Conservation (phyloP, 2,113 vertebrate species). For the Microtus montanus region DNA sequence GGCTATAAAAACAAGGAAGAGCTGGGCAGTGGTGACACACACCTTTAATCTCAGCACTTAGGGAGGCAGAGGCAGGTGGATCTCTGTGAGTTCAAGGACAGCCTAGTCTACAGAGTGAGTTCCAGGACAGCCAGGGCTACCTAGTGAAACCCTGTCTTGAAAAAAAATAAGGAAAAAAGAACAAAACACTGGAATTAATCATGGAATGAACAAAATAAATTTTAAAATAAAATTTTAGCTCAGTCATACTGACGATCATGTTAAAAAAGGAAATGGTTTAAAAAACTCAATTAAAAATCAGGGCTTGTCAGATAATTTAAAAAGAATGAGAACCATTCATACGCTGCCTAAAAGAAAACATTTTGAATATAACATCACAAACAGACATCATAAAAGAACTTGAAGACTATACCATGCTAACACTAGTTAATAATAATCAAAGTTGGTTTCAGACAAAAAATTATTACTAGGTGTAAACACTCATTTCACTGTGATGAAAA, state of each 20-base stretch:
- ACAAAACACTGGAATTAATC: background rate
- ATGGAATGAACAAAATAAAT: background rate
- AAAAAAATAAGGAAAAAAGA: background rate
- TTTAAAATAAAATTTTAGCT: background rate
- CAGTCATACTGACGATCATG: background rate
- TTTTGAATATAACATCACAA: slow-evolving; percentile 22
- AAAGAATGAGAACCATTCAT: background rate
- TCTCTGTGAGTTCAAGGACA: background rate
- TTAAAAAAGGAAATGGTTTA: slow-evolving; percentile 9
- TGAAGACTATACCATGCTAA: background rate
- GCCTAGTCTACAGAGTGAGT: background rate
- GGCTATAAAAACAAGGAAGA: background rate
- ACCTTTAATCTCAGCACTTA: background rate
- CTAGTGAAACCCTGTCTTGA: background rate
- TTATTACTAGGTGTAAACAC: background rate
- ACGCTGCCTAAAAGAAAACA: background rate
- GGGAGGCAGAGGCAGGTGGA: background rate
- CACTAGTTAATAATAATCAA: background rate
- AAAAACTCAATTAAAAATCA: slow-evolving; percentile 11
- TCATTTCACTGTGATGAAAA: slow-evolving; percentile 17
- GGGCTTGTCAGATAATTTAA: background rate
- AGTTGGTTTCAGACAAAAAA: slow-evolving; percentile 8
- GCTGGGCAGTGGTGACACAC: accelerated
- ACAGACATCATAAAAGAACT: slow-evolving; percentile 2
- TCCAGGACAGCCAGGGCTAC: background rate